Evolutionary conservation across 2,888 invertebrate genomes (phyloP).

Genomic region (Caenorhabditis afra): DNA sequence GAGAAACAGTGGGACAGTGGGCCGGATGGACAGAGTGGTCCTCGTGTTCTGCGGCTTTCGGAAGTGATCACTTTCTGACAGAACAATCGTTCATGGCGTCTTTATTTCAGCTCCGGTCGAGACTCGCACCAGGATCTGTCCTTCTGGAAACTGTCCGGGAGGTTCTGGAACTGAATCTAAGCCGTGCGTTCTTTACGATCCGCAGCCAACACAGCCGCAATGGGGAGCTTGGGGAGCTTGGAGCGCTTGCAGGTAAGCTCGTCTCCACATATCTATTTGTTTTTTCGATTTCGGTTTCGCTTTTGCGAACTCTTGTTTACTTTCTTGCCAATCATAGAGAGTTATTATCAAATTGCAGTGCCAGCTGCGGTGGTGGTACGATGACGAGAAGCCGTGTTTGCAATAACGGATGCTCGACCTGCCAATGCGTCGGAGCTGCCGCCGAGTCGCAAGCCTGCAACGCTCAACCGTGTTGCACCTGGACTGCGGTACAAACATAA

Average conservation of each 20-base stretch:
- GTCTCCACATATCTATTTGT: conserved; percentile 1
- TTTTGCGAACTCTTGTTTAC: conserved; percentile 16
- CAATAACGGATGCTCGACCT: conserved; percentile 67
- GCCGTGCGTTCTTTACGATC: conserved; percentile 65
- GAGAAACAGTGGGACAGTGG: conserved; percentile 57
- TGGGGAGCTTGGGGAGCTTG: conserved; percentile 64
- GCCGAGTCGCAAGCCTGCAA: conserved; percentile 66
- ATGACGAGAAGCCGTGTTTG: conserved; percentile 65
- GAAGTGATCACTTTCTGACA: conserved; percentile 42
- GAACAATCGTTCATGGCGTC: background rate
- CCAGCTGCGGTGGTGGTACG: conserved; percentile 67
- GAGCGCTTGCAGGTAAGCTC: conserved; percentile 62
- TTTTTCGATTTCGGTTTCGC: background rate
- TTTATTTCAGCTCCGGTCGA: conserved; percentile 57
- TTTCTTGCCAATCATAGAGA: conserved; percentile 16
- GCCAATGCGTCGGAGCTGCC: conserved; percentile 64
- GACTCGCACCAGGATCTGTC: conserved; percentile 59
- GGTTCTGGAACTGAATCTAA: conserved; percentile 63
- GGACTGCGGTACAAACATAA: conserved; percentile 53
- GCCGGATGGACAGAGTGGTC: conserved; percentile 64
- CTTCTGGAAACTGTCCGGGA: conserved; percentile 63
- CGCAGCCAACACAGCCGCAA: conserved; percentile 62
- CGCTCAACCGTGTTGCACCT: conserved; percentile 66
- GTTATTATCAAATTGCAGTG: conserved; percentile 49
- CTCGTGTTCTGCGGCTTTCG: conserved; percentile 56